These are phyloP conservation scores for Pteria penguin DNA, from an alignment of 2,888 invertebrate species.

Conservation along the genomic window DNA sequence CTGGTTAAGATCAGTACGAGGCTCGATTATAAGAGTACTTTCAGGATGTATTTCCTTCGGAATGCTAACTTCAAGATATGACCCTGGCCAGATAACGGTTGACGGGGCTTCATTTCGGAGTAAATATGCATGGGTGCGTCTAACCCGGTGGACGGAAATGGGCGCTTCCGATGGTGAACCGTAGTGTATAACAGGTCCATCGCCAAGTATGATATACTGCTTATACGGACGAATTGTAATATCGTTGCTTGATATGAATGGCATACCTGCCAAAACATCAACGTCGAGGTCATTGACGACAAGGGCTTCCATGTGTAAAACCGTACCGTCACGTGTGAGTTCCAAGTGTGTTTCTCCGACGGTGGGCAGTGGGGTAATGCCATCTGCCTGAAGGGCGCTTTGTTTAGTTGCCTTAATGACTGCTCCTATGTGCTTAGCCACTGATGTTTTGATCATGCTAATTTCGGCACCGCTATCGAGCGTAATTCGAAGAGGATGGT, in stretches of 20 bases:
- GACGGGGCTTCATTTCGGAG: slow-evolving; percentile 1
- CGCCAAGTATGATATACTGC: slow-evolving; percentile 26
- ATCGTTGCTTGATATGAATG: slow-evolving; percentile 50
- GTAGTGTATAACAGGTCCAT: slow-evolving; percentile 1
- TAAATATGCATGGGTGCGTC: slow-evolving; percentile 22
- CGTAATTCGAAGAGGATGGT: no score
- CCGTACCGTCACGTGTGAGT: not conserved
- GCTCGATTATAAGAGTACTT: slow-evolving; percentile 7
- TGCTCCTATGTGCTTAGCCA: not conserved
- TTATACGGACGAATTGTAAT: slow-evolving; percentile 44
- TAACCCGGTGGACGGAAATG: slow-evolving; percentile 7
- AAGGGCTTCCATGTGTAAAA: slow-evolving; percentile 6
- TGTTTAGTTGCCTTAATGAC: not conserved
- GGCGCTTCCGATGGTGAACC: not conserved
- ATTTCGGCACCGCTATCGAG: no score
- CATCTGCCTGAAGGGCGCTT: slow-evolving; percentile 2
- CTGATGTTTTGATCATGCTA: not conserved
- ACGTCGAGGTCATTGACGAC: slow-evolving; percentile 13
- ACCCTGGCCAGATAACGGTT: slow-evolving; percentile 39
- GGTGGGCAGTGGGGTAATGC: not conserved
- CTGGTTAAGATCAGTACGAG: no score
- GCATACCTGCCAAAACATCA: slow-evolving; percentile 37
- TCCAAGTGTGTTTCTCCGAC: slow-evolving; percentile 21
- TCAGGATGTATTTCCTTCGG: slow-evolving; percentile 11
- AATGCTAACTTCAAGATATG: slow-evolving; percentile 19